Conservation (phyloP, 2,888 invertebrate species). For the Ophion costatus region DNA sequence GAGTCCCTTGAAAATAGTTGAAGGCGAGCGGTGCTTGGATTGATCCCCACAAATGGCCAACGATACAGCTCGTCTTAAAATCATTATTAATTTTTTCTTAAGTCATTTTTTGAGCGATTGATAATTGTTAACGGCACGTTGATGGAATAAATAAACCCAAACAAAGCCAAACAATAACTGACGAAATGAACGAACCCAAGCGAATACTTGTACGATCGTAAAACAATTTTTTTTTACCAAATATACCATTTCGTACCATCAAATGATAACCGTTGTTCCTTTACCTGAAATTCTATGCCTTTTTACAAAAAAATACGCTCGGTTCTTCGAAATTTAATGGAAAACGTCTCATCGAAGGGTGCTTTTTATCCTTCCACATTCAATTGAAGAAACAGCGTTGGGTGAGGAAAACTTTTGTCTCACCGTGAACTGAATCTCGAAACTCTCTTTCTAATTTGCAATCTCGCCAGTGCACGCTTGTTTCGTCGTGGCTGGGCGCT, state of each 20-base stretch:
- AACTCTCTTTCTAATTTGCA: constrained; percentile 6
- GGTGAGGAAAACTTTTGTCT: neutral
- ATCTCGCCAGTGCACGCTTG: neutral
- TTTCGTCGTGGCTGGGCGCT: neutral
- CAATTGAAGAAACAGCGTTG: neutral
- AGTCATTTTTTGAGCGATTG: too few relatives aligned
- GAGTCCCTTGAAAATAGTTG: neutral
- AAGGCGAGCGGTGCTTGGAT: neutral
- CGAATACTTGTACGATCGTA: too few relatives aligned
- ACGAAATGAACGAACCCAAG: too few relatives aligned
- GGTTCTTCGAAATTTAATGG: neutral
- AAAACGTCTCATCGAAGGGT: too few relatives aligned
- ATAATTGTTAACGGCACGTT: too few relatives aligned
- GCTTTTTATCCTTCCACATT: neutral
- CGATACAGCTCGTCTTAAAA: too few relatives aligned
- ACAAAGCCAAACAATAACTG: too few relatives aligned
- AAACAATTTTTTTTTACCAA: too few relatives aligned
- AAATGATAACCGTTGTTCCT: too few relatives aligned
- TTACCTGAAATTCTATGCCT: neutral
- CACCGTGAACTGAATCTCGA: neutral
- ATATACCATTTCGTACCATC: too few relatives aligned
- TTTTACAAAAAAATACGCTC: neutral
- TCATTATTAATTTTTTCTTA: too few relatives aligned
- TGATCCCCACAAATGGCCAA: neutral
- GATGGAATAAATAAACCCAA: too few relatives aligned